These are phyloP conservation scores for Ostrea denselamellosa DNA, from an alignment of 1,140 invertebrate genomes.

Conservation along the genomic window DNA sequence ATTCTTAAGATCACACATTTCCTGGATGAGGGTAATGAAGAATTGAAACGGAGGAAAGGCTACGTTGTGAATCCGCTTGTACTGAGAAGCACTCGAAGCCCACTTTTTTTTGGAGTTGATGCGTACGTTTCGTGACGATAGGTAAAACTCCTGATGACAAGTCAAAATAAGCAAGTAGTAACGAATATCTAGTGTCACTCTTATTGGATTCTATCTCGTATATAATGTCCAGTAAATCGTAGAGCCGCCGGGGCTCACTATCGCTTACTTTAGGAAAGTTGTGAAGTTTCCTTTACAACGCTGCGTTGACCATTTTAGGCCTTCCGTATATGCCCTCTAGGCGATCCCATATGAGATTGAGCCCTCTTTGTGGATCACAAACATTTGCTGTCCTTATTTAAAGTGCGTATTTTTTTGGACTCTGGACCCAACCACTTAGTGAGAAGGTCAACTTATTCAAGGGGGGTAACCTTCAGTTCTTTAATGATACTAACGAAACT, in stretches of 20 bases:
- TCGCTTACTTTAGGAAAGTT: constrained; percentile 47
- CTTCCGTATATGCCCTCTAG: constrained; percentile 52
- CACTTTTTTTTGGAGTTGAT: constrained; percentile 53
- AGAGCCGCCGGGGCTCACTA: constrained; percentile 43
- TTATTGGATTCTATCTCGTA: constrained; percentile 53
- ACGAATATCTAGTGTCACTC: constrained; percentile 32
- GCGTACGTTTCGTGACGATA: constrained; percentile 50
- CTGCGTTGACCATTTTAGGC: constrained; percentile 46
- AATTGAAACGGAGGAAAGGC: constrained; percentile 53
- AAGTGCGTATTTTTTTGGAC: constrained; percentile 36
- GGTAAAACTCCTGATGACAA: constrained; percentile 48
- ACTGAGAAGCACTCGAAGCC: constrained; percentile 45
- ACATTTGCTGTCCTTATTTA: constrained; percentile 41
- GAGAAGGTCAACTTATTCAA: constrained; percentile 51
- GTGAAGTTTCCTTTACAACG: constrained; percentile 45
- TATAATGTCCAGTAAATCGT: constrained; percentile 50
- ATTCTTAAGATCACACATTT: constrained; percentile 44
- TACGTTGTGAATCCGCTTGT: constrained; percentile 42
- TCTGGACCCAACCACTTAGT: constrained; percentile 42
- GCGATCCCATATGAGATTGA: constrained; percentile 49
- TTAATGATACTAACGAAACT: constrained; percentile 34
- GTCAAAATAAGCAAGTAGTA: constrained; percentile 51
- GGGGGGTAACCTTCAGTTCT: constrained; percentile 23
- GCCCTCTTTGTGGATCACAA: background rate
- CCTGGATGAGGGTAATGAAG: constrained; percentile 51